phyloP scores from a whole-genome alignment of 2,113 vertebrate species.

The Octodon degus region DNA sequence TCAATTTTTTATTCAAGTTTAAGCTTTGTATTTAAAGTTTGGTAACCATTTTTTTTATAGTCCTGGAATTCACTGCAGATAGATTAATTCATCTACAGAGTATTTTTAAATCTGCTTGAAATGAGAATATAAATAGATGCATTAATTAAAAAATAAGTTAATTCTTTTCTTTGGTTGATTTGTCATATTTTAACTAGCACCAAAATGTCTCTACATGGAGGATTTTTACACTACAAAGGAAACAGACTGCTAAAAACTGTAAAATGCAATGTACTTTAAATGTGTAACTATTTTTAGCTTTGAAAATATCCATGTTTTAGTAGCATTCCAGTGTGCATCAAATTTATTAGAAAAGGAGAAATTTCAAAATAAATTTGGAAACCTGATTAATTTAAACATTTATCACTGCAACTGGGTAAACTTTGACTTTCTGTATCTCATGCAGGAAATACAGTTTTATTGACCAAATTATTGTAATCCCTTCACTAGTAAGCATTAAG shows the following conservation, averaged over 20 bases:
- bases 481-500: constrained; percentile 10
- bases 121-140: background rate
- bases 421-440: background rate
- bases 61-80: background rate
- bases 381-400: background rate
- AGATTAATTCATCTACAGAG: background rate
- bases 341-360: constrained; percentile 4
- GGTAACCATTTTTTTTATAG: background rate
- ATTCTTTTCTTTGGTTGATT: background rate
- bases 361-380: background rate
- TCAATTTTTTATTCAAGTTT: constrained; percentile 17
- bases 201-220: constrained; percentile 3
- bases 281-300: background rate
- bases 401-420: background rate
- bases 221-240: constrained; percentile 35
- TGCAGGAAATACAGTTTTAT: background rate
- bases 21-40: background rate
- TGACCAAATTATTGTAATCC: background rate
- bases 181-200: background rate
- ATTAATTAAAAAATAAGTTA: background rate
- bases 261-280: background rate
- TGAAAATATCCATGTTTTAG: background rate
- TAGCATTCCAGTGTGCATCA: background rate
- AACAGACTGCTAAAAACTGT: background rate
- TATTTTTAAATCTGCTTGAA: constrained; percentile 19